Conservation (phyloP, 2,888 invertebrate species). For the Andrena chrysosceles region DNA sequence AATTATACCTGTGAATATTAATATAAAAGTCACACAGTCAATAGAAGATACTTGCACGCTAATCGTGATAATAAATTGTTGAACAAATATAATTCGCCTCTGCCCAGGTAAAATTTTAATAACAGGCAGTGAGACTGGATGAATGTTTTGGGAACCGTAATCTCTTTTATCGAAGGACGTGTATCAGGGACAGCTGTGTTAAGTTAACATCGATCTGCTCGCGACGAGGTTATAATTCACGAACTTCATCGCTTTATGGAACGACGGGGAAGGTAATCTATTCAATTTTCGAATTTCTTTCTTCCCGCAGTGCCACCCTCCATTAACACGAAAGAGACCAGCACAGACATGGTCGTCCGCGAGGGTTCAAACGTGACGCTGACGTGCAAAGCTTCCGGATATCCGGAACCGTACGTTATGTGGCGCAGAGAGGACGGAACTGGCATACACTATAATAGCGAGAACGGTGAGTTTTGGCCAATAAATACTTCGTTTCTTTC, state of each 20-base stretch:
- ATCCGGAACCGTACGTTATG: constrained; percentile 96
- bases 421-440: constrained; percentile 96
- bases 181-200: neutral
- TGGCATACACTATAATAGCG: constrained; percentile 95
- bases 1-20: neutral
- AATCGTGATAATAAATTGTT: neutral
- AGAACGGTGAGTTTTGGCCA: constrained; percentile 88
- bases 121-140: neutral
- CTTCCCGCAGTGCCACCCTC: constrained; percentile 92
- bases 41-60: neutral
- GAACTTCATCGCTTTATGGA: neutral
- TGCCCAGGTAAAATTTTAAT: neutral
- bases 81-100: neutral
- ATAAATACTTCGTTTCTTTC: constrained; percentile 18
- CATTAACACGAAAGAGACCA: constrained; percentile 95
- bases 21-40: neutral
- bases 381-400: constrained; percentile 94
- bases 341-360: constrained; percentile 95
- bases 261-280: neutral
- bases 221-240: neutral
- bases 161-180: neutral
- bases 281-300: constrained; percentile 11
- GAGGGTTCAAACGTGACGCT: constrained; percentile 95
- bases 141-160: neutral
- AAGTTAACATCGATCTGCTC: constrained; percentile 20